phyloP scores from a whole-genome alignment of 1,140 invertebrate species.

The Andricus grossulariae region DNA sequence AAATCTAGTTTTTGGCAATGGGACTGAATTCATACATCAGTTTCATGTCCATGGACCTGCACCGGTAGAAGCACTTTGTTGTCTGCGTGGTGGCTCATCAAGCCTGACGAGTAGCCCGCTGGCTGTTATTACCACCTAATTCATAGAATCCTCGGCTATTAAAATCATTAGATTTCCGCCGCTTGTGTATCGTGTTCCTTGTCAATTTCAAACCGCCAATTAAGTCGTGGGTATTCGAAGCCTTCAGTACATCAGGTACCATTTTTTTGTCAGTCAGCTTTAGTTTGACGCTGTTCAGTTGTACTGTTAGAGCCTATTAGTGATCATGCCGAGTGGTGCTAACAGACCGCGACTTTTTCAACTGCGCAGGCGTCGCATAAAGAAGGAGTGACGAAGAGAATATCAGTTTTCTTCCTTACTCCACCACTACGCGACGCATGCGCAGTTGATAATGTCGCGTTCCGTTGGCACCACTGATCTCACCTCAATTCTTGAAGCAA shows the following conservation, averaged over 20 bases:
- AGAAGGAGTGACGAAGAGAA: too few relatives aligned
- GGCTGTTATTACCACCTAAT: slow-evolving; percentile 45
- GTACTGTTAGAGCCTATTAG: slow-evolving; percentile 21
- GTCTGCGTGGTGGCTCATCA: slow-evolving; percentile 46
- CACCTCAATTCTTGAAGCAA: too few relatives aligned
- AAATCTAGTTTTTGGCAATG: too few relatives aligned
- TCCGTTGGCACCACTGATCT: too few relatives aligned
- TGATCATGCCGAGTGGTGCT: too few relatives aligned
- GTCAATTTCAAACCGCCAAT: slow-evolving; percentile 51
- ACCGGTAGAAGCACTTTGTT: slow-evolving; percentile 34
- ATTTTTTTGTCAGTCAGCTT: slow-evolving; percentile 11
- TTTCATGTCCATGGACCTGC: too few relatives aligned
- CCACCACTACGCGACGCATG: too few relatives aligned
- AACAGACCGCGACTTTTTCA: too few relatives aligned
- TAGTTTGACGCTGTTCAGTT: not conserved
- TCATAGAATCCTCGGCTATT: slow-evolving; percentile 56
- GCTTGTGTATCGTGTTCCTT: slow-evolving; percentile 43
- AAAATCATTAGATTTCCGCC: slow-evolving; percentile 54
- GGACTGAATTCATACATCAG: too few relatives aligned
- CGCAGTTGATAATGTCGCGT: too few relatives aligned
- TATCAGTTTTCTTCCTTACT: too few relatives aligned
- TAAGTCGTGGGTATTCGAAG: slow-evolving; percentile 46
- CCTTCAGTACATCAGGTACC: not conserved
- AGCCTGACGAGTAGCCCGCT: slow-evolving; percentile 46
- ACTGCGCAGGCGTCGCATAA: too few relatives aligned